Evolutionary conservation across 2,888 invertebrate genomes (phyloP), one percentile per base, ranked within the genome.

Genomic region (Melieria omissa): DNA sequence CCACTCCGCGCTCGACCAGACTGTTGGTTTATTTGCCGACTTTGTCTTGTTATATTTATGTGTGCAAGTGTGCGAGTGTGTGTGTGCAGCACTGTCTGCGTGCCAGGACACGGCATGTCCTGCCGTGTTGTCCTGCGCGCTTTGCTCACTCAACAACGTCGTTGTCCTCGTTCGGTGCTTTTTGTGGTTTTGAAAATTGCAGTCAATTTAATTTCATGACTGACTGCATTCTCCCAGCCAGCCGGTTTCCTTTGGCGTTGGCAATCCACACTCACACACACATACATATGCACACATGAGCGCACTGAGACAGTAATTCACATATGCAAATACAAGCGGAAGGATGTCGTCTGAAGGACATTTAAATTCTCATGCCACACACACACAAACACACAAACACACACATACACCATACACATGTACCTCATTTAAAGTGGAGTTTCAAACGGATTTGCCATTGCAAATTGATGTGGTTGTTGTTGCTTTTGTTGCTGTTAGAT

Each of bases 201-300:
- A 83, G 82, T 83, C 83, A 82, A 82, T 83, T 83, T 82, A 82
- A 83, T 83, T 82, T 83, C 80, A 82, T 82, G 80, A 83, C 79
- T 83, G 83, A 82, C 82, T 82, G 81, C 80, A 80, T 81, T 78
- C 80, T 77, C 57, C 29, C 29, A 29, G 29, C 29, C 29, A 29
- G 29, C 29, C 29, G 29, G 8, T 46, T 58, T 67, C 16, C 14
- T 49, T 49, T 65, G 14, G 12, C 6, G 14, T 52, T 49, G 14
- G 49, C 49, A 42, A 29, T 55, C 16, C 47, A 54, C 46, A 42
- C 6, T 14, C 49, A 60, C 7, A 16, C 52, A 67, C 7, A 58
- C 54, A 58, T 10, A 55, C 5, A 16, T 45, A 47, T 62, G 14
- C 29, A 62, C 45, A 46, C 46, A 61, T 41, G 41, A 41, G 41